Percentiles rank a stretch among this genome's conserved stretches.
Evolutionary conservation across 2,797 vertebrate genomes (phyloP).

Genomic region (Rhinophrynus dorsalis): DNA sequence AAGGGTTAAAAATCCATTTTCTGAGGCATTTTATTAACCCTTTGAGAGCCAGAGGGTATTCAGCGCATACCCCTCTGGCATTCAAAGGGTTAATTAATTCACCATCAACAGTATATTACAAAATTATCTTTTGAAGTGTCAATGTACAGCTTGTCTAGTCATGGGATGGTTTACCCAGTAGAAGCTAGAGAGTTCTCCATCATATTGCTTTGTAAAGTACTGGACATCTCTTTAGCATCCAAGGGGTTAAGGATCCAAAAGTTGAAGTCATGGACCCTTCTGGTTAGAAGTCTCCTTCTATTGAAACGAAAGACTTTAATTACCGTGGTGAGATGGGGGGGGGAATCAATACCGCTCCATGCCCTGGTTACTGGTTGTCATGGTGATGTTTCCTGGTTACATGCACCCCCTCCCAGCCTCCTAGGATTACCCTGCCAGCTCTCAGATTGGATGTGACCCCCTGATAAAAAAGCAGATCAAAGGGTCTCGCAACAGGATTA

Average conservation of each 20-base stretch:
- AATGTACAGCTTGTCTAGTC: too few relatives aligned
- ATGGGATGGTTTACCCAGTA: too few relatives aligned
- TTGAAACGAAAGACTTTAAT: conserved; percentile 49
- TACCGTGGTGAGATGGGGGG: conserved; percentile 31
- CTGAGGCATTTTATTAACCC: too few relatives aligned
- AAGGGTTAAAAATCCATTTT: too few relatives aligned
- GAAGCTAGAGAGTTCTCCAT: too few relatives aligned
- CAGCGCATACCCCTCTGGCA: too few relatives aligned
- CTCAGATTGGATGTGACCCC: conserved; percentile 45
- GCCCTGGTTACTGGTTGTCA: conserved; percentile 34
- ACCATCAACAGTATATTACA: too few relatives aligned
- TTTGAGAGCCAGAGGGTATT: too few relatives aligned
- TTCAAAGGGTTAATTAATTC: too few relatives aligned
- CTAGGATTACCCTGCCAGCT: conserved; percentile 25
- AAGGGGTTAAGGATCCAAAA: conserved; percentile 42
- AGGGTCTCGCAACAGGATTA: conserved; percentile 14
- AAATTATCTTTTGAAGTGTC: too few relatives aligned
- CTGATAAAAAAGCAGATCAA: conserved; percentile 14
- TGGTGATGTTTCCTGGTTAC: conserved; percentile 32
- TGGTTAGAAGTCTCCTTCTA: conserved; percentile 39
- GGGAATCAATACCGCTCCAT: conserved; percentile 37
- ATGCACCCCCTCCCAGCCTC: neutral
- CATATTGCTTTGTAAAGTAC: too few relatives aligned
- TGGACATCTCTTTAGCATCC: too few relatives aligned
- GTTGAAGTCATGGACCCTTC: conserved; percentile 40